Conservation (phyloP, 2,888 invertebrate species). For the Dolomedes plantarius region DNA sequence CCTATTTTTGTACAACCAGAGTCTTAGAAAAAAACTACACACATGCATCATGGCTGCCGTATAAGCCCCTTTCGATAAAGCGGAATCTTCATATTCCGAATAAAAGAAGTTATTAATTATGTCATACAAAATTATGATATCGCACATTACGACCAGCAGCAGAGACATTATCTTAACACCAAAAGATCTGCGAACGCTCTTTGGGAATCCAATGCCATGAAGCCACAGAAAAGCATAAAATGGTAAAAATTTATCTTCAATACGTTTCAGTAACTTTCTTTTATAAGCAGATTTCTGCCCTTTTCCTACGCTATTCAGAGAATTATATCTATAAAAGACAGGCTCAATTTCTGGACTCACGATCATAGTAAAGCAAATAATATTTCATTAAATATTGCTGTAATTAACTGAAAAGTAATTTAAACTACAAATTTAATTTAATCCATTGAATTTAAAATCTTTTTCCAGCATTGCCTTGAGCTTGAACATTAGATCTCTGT, state of each 20-base stretch:
- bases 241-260: neutral
- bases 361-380: too few relatives aligned
- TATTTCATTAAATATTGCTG: too few relatives aligned
- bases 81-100: neutral
- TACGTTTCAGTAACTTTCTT: neutral
- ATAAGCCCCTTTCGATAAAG: neutral
- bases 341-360: too few relatives aligned
- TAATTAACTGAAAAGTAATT: too few relatives aligned
- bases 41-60: neutral
- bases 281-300: too few relatives aligned
- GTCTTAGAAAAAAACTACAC: neutral
- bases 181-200: neutral
- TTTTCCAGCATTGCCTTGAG: too few relatives aligned
- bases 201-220: neutral
- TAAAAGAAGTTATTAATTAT: neutral
- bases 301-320: too few relatives aligned
- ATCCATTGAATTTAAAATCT: too few relatives aligned
- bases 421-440: too few relatives aligned
- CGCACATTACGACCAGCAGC: neutral
- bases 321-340: too few relatives aligned
- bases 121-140: neutral
- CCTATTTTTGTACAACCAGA: neutral
- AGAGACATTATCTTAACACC: neutral
- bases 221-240: neutral
- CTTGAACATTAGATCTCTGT: too few relatives aligned